Evolutionary conservation across 2,888 invertebrate genomes (phyloP).

Genomic region (Cyclophora punctaria): DNA sequence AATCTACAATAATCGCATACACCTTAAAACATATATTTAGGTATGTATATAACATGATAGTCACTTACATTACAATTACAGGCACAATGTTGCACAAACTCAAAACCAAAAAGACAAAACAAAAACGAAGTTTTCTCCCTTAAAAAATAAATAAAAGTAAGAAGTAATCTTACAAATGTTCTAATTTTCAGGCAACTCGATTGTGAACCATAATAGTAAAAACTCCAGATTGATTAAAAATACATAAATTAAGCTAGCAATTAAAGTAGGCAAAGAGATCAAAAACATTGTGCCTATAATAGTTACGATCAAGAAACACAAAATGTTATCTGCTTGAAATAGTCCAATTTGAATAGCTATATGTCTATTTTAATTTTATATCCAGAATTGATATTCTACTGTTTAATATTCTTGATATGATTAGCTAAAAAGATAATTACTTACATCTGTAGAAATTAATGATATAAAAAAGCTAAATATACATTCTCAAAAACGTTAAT

Average conservation of each 20-base stretch:
- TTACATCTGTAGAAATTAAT: conserved; percentile 18
- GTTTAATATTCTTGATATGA: conserved; percentile 16
- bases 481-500: conserved; percentile 16
- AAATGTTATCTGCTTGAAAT: too few relatives aligned
- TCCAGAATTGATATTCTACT: neutral
- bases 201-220: too few relatives aligned
- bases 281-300: conserved; percentile 3
- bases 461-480: conserved; percentile 17
- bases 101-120: neutral
- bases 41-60: conserved; percentile 23
- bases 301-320: too few relatives aligned
- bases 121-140: too few relatives aligned
- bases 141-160: too few relatives aligned
- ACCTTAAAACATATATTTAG: conserved; percentile 17
- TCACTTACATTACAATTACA: conserved; percentile 17
- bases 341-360: too few relatives aligned
- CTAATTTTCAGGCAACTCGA: too few relatives aligned
- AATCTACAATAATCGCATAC: conserved; percentile 34
- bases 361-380: too few relatives aligned
- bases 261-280: neutral
- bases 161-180: too few relatives aligned
- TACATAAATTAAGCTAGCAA: too few relatives aligned
- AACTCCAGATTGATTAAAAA: too few relatives aligned
- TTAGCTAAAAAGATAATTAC: conserved; percentile 19
- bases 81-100: conserved; percentile 7